Evolutionary conservation across 2,888 invertebrate genomes (phyloP).

Genomic region (Hoplodrina ambigua): DNA sequence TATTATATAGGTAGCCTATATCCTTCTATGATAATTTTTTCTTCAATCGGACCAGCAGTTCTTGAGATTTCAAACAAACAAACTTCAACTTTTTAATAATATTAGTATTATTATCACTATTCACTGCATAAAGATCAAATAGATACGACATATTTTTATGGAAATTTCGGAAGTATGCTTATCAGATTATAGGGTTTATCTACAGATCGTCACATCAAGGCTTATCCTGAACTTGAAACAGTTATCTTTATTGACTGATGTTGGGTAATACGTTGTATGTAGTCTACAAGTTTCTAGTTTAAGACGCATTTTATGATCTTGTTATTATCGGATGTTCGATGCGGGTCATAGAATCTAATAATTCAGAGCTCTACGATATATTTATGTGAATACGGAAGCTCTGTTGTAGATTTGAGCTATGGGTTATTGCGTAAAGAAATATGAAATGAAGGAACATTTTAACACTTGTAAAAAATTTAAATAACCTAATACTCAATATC

Average conservation of each 20-base stretch:
- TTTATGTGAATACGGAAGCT: background rate
- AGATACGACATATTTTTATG: slow-evolving; percentile 7
- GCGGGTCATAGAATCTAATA: slow-evolving; percentile 4
- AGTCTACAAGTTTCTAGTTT: slow-evolving; percentile 1
- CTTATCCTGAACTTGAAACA: slow-evolving; percentile 44
- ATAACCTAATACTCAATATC: too few relatives aligned
- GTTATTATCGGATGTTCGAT: slow-evolving; percentile 8
- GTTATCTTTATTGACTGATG: slow-evolving; percentile 43
- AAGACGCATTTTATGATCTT: slow-evolving; percentile 9
- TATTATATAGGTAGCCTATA: too few relatives aligned
- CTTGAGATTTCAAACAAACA: too few relatives aligned
- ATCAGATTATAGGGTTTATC: slow-evolving; percentile 38
- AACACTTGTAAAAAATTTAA: too few relatives aligned
- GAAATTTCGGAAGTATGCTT: slow-evolving; percentile 14
- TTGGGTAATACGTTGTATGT: slow-evolving; percentile 1
- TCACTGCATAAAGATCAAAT: slow-evolving; percentile 23
- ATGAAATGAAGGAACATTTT: too few relatives aligned
- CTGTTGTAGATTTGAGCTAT: background rate
- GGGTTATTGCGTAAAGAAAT: background rate
- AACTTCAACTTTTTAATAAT: too few relatives aligned
- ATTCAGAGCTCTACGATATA: background rate
- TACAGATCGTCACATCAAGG: slow-evolving; percentile 24
- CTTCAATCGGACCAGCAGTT: too few relatives aligned
- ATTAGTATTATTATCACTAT: background rate
- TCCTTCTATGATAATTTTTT: too few relatives aligned